Percentiles rank a stretch among this genome's conserved stretches.
These are phyloP conservation scores for Archilochus colubris DNA, from an alignment of 2,113 vertebrate genomes.

Conservation along the genomic window DNA sequence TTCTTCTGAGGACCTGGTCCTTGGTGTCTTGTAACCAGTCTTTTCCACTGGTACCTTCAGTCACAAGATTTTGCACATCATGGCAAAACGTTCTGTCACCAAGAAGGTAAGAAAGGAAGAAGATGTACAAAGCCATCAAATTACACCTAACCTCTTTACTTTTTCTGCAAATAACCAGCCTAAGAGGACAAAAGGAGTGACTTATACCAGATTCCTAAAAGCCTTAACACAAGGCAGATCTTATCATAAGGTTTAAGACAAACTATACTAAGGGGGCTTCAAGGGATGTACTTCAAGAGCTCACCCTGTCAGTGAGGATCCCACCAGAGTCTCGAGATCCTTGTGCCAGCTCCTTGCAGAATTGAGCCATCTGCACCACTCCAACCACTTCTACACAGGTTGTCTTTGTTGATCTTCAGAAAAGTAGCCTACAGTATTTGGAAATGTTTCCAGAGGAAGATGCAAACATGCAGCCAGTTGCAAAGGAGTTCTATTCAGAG, in stretches of 20 bases:
- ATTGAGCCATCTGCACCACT: background rate
- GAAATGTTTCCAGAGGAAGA: background rate
- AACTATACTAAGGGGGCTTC: background rate
- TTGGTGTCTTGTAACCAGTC: background rate
- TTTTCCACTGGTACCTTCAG: background rate
- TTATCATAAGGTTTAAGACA: background rate
- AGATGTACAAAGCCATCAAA: background rate
- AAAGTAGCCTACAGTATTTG: background rate
- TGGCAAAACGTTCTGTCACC: no score
- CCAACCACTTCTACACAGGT: accelerated
- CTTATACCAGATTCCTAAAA: background rate
- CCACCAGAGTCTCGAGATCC: background rate
- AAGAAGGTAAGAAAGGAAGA: background rate
- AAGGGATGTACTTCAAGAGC: background rate
- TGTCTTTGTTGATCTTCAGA: background rate
- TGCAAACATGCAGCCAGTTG: background rate
- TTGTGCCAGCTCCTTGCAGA: background rate
- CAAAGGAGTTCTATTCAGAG: background rate
- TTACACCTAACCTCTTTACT: background rate
- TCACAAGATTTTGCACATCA: background rate
- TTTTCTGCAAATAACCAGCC: background rate
- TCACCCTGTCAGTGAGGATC: background rate
- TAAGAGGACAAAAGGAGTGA: background rate
- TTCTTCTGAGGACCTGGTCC: background rate
- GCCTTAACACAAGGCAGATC: background rate